Base-by-base conservation (phyloP, 2,113 vertebrate species). In the Calidris pugnax region DNA sequence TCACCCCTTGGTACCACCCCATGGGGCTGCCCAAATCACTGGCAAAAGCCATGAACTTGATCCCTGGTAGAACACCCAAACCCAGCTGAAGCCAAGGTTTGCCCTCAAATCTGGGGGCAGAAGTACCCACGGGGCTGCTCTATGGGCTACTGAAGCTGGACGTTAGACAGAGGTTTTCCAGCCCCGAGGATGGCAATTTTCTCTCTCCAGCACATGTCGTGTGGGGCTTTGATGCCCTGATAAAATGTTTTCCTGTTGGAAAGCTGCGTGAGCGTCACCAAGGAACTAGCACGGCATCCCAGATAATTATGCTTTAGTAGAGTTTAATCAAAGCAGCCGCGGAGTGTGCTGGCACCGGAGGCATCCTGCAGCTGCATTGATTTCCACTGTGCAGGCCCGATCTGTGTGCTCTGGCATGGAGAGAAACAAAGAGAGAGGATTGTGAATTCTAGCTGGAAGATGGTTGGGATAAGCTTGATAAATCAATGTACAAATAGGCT, bases 321-420 rank as follows among this genome's bases (percentile, higher is more conserved):
- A 95, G 89, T 92, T 96, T 96, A 97, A 97, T 96, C 93, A 97
- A 97, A 96, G 96, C 55, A 84, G 91, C 95, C 33, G 45, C 81
- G 94, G 94, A 90, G 95, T 93, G 78, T 83, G 67, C 47, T 35
- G 76, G 71, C 96, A 96, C 95, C 45, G 2, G 92, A 89, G 94
- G 93, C 76, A 16, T 96, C 91, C 92, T 95, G 91, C 68, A 86
- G 87, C 11, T 63, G 67, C 17, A 92, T 83, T 48, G 88, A 94
- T 96, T 95, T 92, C 86, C 85, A 67, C 92, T 88, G 22, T 15
- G 80, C 85, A 94, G 80, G 62, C 56, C 68, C 64, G 47, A 73
- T 71, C 91, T 56, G 66, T 76, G 64, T 91, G 85, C 69, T 72
- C 81, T 27, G 77, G 55, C 87, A 77, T 87, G 77, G 9, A 62